Conservation (phyloP, 2,888 invertebrate genomes). For the Venusia cambrica region DNA sequence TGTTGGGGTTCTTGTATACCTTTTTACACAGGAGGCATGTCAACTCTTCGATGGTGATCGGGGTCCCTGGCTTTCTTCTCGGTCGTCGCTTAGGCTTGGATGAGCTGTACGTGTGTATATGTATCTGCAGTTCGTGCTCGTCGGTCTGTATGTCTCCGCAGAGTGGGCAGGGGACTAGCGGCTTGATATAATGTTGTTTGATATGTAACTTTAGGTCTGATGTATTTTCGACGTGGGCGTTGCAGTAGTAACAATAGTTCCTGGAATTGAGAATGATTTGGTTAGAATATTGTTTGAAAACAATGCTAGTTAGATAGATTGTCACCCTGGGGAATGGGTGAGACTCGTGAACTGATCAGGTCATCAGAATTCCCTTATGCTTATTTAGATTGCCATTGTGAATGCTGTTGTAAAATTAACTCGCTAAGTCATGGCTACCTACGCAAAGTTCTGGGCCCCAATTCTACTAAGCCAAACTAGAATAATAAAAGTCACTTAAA, state of each 20-base stretch:
- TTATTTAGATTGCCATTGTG: too few species aligned
- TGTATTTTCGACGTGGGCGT: constrained; percentile 34
- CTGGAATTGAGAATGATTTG: constrained; percentile 39
- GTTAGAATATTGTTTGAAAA: not conserved
- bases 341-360: too few species aligned
- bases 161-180: constrained; percentile 47
- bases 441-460: too few species aligned
- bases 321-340: too few species aligned
- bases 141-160: constrained; percentile 62
- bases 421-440: too few species aligned
- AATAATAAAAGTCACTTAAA: too few species aligned
- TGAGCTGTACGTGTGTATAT: constrained; percentile 48
- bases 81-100: constrained; percentile 51
- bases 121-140: constrained; percentile 50
- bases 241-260: constrained; percentile 52
- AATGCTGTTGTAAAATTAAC: too few species aligned
- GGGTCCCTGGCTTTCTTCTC: constrained; percentile 57
- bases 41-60: constrained; percentile 60
- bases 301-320: not conserved
- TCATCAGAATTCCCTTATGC: too few species aligned
- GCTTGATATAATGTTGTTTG: constrained; percentile 46
- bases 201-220: constrained; percentile 41
- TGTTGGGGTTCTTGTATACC: constrained; percentile 59
- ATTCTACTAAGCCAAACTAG: too few species aligned
- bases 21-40: constrained; percentile 65